phyloP scores from a whole-genome alignment of 2,888 invertebrate genomes.

The Cyrtodaria siliqua region DNA sequence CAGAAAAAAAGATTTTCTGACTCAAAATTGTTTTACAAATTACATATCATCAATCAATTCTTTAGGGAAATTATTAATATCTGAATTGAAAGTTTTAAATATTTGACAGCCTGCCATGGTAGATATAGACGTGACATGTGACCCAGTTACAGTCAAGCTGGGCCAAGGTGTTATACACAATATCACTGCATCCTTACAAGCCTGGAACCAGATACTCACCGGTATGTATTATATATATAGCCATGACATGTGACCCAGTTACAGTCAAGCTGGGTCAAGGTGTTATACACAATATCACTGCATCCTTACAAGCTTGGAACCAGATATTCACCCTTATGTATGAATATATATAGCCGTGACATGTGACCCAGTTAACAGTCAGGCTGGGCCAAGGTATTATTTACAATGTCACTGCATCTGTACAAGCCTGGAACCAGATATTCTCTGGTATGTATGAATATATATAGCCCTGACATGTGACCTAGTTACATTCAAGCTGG shows the following conservation, averaged over 20 bases:
- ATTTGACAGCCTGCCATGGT: constrained; percentile 57
- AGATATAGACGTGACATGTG: constrained; percentile 72
- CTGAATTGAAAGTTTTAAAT: too few relatives aligned
- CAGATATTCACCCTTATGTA: constrained; percentile 82
- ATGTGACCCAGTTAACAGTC: constrained; percentile 82
- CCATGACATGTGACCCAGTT: constrained; percentile 79
- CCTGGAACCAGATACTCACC: constrained; percentile 88
- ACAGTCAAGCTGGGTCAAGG: constrained; percentile 89
- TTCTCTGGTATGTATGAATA: too few relatives aligned
- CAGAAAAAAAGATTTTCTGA: too few relatives aligned
- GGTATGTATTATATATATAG: constrained; percentile 66
- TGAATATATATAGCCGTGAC: constrained; percentile 72
- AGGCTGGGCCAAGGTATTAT: constrained; percentile 89
- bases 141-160: constrained; percentile 87
- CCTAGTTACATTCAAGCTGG: too few relatives aligned
- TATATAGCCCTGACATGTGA: too few relatives aligned
- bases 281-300: constrained; percentile 89
- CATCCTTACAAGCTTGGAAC: constrained; percentile 88
- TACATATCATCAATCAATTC: too few relatives aligned
- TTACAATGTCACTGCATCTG: constrained; percentile 89
- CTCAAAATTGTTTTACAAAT: too few relatives aligned
- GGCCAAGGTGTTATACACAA: constrained; percentile 90
- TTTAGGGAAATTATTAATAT: too few relatives aligned
- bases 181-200: constrained; percentile 88
- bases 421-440: constrained; percentile 88